phyloP scores from a whole-genome alignment of 2,888 invertebrate species.

The Agrochola lychnidis region DNA sequence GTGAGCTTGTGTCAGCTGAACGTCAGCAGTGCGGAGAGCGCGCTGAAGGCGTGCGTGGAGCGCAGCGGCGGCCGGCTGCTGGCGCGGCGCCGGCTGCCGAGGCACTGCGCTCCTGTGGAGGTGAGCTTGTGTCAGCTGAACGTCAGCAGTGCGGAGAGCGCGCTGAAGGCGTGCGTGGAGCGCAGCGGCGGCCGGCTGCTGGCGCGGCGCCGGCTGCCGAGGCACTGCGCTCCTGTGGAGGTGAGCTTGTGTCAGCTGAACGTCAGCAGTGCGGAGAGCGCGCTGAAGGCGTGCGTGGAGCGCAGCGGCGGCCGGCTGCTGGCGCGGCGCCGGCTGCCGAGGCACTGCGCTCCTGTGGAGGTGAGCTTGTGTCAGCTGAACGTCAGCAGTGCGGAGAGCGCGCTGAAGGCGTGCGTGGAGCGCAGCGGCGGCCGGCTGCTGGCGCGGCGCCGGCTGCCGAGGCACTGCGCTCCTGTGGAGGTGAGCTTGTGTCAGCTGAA shows the following conservation, averaged over 20 bases:
- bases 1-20: conserved; percentile 83
- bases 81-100: conserved; percentile 92
- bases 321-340: conserved; percentile 92
- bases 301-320: conserved; percentile 91
- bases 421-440: conserved; percentile 91
- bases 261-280: conserved; percentile 93
- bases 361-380: conserved; percentile 83
- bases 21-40: conserved; percentile 93
- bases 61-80: conserved; percentile 91
- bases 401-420: conserved; percentile 91
- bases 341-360: conserved; percentile 92
- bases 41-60: conserved; percentile 91
- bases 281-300: conserved; percentile 91
- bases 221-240: conserved; percentile 92
- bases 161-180: conserved; percentile 91
- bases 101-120: conserved; percentile 92
- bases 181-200: conserved; percentile 91
- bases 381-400: conserved; percentile 93
- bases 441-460: conserved; percentile 92
- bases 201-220: conserved; percentile 92
- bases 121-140: conserved; percentile 83
- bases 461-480: conserved; percentile 92
- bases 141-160: conserved; percentile 93
- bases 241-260: conserved; percentile 83
- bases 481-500: conserved; percentile 83